Base-by-base conservation (phyloP, 2,797 vertebrate species). In the Anguilla megastoma region DNA sequence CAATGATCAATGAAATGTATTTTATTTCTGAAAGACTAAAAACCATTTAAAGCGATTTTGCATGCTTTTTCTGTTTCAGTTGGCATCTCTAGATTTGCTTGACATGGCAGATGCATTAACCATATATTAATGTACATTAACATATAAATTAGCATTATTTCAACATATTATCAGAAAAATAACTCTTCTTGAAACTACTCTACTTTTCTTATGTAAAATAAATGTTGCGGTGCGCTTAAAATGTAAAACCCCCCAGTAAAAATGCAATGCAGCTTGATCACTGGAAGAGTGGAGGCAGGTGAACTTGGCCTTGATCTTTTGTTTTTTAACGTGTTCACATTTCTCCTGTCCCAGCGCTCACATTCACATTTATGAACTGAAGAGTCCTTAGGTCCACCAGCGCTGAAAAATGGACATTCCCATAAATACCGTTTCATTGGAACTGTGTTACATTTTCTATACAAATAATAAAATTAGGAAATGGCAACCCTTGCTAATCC, bases 301-400 rank as follows among this genome's bases (percentile, higher is more conserved):
- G 79, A 48, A 82, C 79, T 82, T 82, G 41, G 79, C 79, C 79
- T n/a, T 48, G 18, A 82, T 50, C 79, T 82, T n/a, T n/a, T 82
- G 16, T 50, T 82, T 82, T 12, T 82, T n/a, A 2, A 8, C 50
- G 8, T 48, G 21, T n/a, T 82, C 21, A 82, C 79, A 50, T 82
- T 79, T 7, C 79, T 10, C 41, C 45, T n/a, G 8, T n/a, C 33
- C 7, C 36, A 79, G 33, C 14, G 6, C 41, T 36, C 33, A 30
- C 30, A 9, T 3, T 24, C 36, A 45, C 45, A n/a, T 82, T 24
- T 79, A 79, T 79, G 33, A 41, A 45, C 45, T 16, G 16, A 5
- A 21, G 14, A 21, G 36, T 8, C 16, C 16, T 18, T 6, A 21
- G 41, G 45, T 50, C 5, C 41, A 50, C 9, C 45, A 82, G 41